A percentile compares a stretch with the other conserved stretches of the same genome.
phyloP scores from a whole-genome alignment of 2,888 invertebrate genomes.

The Trichogramma dendrolimi region DNA sequence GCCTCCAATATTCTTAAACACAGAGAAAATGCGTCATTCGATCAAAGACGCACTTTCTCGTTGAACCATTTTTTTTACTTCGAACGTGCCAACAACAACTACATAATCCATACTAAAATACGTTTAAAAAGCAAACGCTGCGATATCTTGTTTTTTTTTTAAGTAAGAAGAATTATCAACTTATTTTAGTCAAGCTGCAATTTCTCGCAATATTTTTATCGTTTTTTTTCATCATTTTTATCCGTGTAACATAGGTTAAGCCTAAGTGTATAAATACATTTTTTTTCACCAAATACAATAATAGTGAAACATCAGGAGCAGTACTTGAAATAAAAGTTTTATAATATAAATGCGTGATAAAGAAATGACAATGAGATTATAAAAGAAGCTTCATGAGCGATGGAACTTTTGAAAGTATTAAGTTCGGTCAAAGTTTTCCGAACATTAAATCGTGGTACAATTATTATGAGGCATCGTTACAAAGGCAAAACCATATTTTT shows the following conservation, averaged over 20 bases:
- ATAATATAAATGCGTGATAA: neutral
- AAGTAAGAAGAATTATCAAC: too few species aligned
- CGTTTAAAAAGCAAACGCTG: too few species aligned
- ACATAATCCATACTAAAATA: conserved; percentile 30
- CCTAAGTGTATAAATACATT: too few species aligned
- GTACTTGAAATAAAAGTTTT: neutral
- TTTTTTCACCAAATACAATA: too few species aligned
- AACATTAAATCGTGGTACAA: conserved; percentile 5
- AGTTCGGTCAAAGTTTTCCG: conserved; percentile 8
- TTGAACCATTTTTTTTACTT: conserved; percentile 8
- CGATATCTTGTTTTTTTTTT: too few species aligned
- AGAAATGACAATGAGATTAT: conserved; percentile 10
- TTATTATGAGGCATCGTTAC: conserved; percentile 6
- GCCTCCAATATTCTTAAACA: too few species aligned
- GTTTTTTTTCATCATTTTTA: neutral
- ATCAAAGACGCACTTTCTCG: conserved; percentile 17
- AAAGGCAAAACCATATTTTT: neutral
- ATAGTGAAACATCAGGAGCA: too few species aligned
- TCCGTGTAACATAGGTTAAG: neutral
- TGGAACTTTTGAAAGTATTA: conserved; percentile 13
- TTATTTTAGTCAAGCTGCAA: too few species aligned
- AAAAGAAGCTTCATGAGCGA: conserved; percentile 9
- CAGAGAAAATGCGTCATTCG: conserved; percentile 33
- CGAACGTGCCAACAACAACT: conserved; percentile 47
- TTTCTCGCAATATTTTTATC: too few species aligned